Base-by-base conservation (phyloP, 2,888 invertebrate genomes). In the Aradus depressus region DNA sequence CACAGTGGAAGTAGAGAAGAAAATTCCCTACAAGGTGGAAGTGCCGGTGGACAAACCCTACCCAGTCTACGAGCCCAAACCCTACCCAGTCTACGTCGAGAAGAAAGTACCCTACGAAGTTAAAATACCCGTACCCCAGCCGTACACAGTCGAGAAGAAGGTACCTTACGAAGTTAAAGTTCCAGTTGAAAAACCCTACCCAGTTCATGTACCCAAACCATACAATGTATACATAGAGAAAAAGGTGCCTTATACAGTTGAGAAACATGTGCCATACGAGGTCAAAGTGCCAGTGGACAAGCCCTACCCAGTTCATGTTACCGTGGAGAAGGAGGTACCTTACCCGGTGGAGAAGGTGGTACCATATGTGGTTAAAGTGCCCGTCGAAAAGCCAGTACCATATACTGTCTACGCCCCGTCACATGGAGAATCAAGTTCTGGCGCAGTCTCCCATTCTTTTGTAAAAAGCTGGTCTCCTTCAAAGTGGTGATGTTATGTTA, bases 221-320 rank as follows among this genome's bases (percentile, higher is more conserved):
- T 82, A 81, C 73, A 81, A 81, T 60, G 80, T 84, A 4, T 79
- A 80, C 66, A 80, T 84, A 23, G 77, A 83, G 58, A 84, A 81
- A 70, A 81, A 76, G 22, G 50, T 51, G 19, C 73, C 72, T 8
- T 67, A 67, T 59, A 69, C 70, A 21, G 69, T 74, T 4, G 65
- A 69, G 54, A 72, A 73, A 38, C 71, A 71, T 34, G 68, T 73
- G 18, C 76, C 76, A 6, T 67, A 67, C 23, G 44, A 50, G 19
- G 55, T 55, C 18, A 55, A 55, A 47, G 53, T 55, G 1, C 55
- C 55, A 1, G 44, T 55, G 3, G 53, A 55, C 6, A 55, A 55
- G 43, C 53, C 53, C 8, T 52, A 52, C 42, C 55, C 55, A 10
- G 52, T 52, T 16, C 55, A 53, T 21, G 53, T 53, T 3, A 45